Percentiles rank a stretch among this genome's conserved stretches.
Conservation (phyloP, 2,113 vertebrate genomes). For the Chaenocephalus aceratus region DNA sequence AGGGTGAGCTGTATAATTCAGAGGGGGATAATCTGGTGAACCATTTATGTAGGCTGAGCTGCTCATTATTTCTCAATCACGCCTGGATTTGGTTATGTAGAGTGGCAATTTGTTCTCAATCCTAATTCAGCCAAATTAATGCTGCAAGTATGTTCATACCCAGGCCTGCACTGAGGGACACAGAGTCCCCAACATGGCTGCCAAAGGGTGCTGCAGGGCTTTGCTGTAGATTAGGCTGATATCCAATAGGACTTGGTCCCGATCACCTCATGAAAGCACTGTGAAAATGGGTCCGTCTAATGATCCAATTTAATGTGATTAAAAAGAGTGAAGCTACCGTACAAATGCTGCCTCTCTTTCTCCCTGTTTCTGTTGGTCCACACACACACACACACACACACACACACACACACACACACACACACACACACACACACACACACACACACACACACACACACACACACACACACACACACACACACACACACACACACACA, state of each 20-base stretch:
- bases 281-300: constrained; percentile 75
- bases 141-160: constrained; percentile 50
- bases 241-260: constrained; percentile 77
- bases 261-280: constrained; percentile 70
- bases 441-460: constrained; percentile 6
- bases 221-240: constrained; percentile 72
- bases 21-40: constrained; percentile 66
- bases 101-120: constrained; percentile 73
- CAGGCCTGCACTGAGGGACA: constrained; percentile 33
- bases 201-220: constrained; percentile 57
- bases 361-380: background rate
- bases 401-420: constrained; percentile 3
- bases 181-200: constrained; percentile 56
- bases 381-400: constrained; percentile 3
- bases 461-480: constrained; percentile 2
- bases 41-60: constrained; percentile 67
- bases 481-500: constrained; percentile 5
- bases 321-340: constrained; percentile 67
- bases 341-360: background rate
- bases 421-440: constrained; percentile 6
- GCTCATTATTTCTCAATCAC: constrained; percentile 72
- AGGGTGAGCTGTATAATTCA: constrained; percentile 49
- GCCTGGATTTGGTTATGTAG: constrained; percentile 70
- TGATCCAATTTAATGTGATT: constrained; percentile 78
- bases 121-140: constrained; percentile 68